phyloP scores from a whole-genome alignment of 2,113 vertebrate genomes.

The Pleuronectes platessa region DNA sequence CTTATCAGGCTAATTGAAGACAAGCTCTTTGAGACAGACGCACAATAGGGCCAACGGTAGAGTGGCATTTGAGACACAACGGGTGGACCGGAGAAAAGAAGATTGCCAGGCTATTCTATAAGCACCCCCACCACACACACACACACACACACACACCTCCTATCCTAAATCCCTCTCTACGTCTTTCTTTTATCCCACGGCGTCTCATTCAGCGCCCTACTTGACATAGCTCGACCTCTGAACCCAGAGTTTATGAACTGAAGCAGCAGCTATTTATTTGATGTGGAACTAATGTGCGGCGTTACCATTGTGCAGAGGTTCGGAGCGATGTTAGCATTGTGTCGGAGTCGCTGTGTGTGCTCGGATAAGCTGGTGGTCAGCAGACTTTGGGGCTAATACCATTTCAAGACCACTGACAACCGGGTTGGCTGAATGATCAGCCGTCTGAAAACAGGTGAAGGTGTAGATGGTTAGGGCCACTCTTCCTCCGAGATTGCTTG shows the following conservation, averaged over 20 bases:
- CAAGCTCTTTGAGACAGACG: conserved; percentile 78
- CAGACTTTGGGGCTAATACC: conserved; percentile 53
- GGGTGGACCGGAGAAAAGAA: conserved; percentile 69
- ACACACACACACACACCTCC: conserved; percentile 39
- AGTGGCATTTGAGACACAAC: conserved; percentile 79
- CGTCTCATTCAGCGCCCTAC: conserved; percentile 78
- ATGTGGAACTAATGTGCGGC: conserved; percentile 69
- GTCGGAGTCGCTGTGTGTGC: conserved; percentile 63
- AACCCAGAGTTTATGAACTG: conserved; percentile 81
- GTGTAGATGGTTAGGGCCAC: not conserved
- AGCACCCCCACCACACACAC: conserved; percentile 45
- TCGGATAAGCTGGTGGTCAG: conserved; percentile 71
- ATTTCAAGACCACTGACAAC: conserved; percentile 49
- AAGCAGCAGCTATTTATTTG: conserved; percentile 78
- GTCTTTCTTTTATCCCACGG: conserved; percentile 75
- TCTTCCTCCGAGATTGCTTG: conserved; percentile 13
- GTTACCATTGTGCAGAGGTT: conserved; percentile 67
- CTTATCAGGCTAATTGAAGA: conserved; percentile 85
- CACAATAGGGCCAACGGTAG: conserved; percentile 79
- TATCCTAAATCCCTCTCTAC: conserved; percentile 74
- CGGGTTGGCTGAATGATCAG: conserved; percentile 32
- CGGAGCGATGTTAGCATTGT: conserved; percentile 69
- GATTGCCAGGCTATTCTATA: conserved; percentile 71
- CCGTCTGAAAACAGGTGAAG: conserved; percentile 13
- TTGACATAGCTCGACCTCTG: conserved; percentile 81